These are phyloP conservation scores for Coluber constrictor DNA, from an alignment of 2,797 vertebrate species.

Conservation along the genomic window DNA sequence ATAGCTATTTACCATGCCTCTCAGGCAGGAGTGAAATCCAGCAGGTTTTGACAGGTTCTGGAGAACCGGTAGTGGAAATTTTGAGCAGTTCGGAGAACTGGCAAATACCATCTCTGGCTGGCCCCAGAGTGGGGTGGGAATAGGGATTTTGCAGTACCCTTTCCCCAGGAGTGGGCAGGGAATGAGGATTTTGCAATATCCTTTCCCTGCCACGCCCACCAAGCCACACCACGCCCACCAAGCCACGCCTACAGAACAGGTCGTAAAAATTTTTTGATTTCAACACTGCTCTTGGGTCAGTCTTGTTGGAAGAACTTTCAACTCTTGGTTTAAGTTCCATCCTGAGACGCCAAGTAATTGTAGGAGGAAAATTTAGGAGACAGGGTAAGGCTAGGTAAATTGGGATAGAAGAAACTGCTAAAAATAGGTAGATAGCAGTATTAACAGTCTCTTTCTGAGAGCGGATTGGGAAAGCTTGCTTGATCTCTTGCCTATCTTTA, in stretches of 20 bases:
- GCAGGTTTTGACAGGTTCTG: too few relatives aligned
- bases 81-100: too few relatives aligned
- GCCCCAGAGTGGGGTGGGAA: too few relatives aligned
- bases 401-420: background rate
- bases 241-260: too few relatives aligned
- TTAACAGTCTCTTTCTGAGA: background rate
- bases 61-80: too few relatives aligned
- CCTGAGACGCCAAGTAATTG: background rate
- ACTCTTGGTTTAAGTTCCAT: background rate
- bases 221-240: too few relatives aligned
- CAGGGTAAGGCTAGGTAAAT: background rate
- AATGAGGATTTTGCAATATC: too few relatives aligned
- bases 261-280: too few relatives aligned
- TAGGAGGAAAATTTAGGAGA: background rate
- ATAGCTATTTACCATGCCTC: background rate
- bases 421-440: background rate
- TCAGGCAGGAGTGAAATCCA: background rate
- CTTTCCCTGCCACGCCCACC: too few relatives aligned
- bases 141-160: too few relatives aligned
- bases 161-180: too few relatives aligned
- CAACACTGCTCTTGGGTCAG: background rate
- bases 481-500: conserved; percentile 33
- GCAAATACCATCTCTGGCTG: too few relatives aligned
- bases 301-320: background rate
- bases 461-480: background rate